These are phyloP conservation scores for Stomorhina lunata DNA, from an alignment of 2,888 invertebrate genomes.

Conservation along the genomic window DNA sequence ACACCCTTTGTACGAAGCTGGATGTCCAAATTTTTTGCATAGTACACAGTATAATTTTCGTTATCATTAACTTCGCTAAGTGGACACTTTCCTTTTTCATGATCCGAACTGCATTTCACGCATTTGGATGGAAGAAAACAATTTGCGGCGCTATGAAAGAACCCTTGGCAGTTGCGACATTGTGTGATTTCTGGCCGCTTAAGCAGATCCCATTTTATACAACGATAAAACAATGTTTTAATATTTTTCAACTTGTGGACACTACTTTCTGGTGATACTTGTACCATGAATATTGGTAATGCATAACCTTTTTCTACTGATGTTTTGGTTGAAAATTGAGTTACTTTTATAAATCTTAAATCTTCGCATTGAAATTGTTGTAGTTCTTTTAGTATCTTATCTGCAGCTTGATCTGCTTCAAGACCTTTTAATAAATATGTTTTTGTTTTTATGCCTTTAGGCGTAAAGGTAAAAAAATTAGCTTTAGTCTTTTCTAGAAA, in stretches of 20 bases:
- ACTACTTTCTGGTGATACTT: constrained; percentile 2
- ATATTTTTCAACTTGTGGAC: neutral
- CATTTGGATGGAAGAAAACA: too few species aligned
- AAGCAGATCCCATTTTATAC: neutral
- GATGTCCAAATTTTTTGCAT: too few species aligned
- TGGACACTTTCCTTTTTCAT: neutral
- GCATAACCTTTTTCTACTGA: neutral
- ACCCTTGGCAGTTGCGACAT: constrained; percentile 29
- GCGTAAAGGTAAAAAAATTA: constrained; percentile 1
- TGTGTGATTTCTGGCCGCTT: constrained; percentile 4
- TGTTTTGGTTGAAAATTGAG: neutral
- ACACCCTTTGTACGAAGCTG: too few species aligned
- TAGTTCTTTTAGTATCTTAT: neutral
- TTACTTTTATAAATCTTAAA: constrained; percentile 5
- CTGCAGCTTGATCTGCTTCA: neutral
- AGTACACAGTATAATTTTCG: neutral
- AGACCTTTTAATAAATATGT: constrained; percentile 7
- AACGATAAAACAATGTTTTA: neutral
- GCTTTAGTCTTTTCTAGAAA: neutral
- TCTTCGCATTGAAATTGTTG: neutral
- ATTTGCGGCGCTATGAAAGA: too few species aligned
- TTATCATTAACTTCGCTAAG: neutral
- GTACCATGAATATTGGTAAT: neutral
- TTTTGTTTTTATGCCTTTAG: constrained; percentile 9
- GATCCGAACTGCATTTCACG: too few species aligned